Evolutionary conservation across 2,888 invertebrate species (phyloP), one percentile per base, ranked within the genome.

Genomic region (Urechis unicinctus): DNA sequence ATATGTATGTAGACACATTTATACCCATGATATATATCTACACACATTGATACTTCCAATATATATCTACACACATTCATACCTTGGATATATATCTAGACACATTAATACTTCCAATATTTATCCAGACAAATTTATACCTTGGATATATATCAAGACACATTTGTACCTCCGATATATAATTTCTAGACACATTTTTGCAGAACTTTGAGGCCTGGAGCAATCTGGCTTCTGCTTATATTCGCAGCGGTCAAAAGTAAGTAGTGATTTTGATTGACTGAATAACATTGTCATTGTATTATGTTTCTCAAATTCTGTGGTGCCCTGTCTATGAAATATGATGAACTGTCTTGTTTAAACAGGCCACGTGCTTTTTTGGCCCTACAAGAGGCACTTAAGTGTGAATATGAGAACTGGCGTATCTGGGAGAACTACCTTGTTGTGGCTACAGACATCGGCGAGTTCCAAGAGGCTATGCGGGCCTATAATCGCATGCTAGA

Each of bases 191-290:
- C 36, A 13, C 17, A 53, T 52, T 41, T 46, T 66, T 67, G 3
- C 64, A 79, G 74, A 88, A 89, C 53, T 96, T 91, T 76, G 95
- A 97, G 79, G 93, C 93, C 0, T 98, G 97, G 98, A 97, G 94
- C 78, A 98, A 98, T 78, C 81, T 98, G 57, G 92, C 94, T 17
- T 92, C 95, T 72, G 91, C 91, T 2, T 91, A 95, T 67, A 86
- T 94, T 6, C 88, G 89, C 70, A 81, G 89, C 53, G 88, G 89
- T 0, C 88, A 96, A 72, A 93, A 91, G 79, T 81, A 83, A 56
- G 72, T 66, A 5, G 50, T 29, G 55, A 17, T 36, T 24, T 22
- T 28, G n/a, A n/a, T 36, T 30, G 5, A 25, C 26, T 21, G 6
- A 41, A 42, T 51, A 17, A 41, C 21, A 21, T 43, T 26, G 24